These are phyloP conservation scores for Epinotia bilunana DNA, from an alignment of 2,888 invertebrate genomes.

Conservation along the genomic window DNA sequence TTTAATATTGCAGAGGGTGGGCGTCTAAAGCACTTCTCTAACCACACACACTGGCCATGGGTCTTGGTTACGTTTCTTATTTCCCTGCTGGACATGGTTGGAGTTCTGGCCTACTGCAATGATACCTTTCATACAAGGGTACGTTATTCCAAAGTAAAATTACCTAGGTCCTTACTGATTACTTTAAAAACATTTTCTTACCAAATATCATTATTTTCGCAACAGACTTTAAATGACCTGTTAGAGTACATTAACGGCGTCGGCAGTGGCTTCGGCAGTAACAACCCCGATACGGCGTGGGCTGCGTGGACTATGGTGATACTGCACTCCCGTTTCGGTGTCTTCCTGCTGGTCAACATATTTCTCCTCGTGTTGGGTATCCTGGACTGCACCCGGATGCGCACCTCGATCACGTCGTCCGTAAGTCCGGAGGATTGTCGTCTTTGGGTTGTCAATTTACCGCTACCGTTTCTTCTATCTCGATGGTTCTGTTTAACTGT, in stretches of 20 bases:
- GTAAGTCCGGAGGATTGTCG: conserved; percentile 51
- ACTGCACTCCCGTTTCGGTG: conserved; percentile 73
- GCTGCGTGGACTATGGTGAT: conserved; percentile 76
- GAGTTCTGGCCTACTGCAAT: conserved; percentile 67
- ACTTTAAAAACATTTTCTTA: neutral
- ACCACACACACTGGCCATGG: conserved; percentile 71
- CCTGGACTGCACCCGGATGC: conserved; percentile 59
- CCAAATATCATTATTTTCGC: conserved; percentile 2
- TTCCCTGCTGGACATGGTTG: conserved; percentile 63
- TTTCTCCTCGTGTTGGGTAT: conserved; percentile 62
- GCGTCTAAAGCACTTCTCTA: conserved; percentile 58
- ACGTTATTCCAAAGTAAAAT: conserved; percentile 45
- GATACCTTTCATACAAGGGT: conserved; percentile 74
- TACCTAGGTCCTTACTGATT: neutral
- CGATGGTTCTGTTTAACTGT: neutral
- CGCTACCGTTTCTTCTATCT: conserved; percentile 51
- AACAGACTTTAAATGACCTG: conserved; percentile 65
- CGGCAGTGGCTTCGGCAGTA: conserved; percentile 61
- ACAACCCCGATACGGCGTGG: conserved; percentile 60
- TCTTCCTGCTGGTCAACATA: conserved; percentile 79
- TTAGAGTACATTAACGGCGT: conserved; percentile 66
- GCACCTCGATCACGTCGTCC: conserved; percentile 47
- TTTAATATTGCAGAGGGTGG: conserved; percentile 60
- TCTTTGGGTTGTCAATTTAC: neutral
- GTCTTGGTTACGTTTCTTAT: conserved; percentile 60